phyloP scores from a whole-genome alignment of 64 coral and sea anemone species.

The Montipora capricornis region DNA sequence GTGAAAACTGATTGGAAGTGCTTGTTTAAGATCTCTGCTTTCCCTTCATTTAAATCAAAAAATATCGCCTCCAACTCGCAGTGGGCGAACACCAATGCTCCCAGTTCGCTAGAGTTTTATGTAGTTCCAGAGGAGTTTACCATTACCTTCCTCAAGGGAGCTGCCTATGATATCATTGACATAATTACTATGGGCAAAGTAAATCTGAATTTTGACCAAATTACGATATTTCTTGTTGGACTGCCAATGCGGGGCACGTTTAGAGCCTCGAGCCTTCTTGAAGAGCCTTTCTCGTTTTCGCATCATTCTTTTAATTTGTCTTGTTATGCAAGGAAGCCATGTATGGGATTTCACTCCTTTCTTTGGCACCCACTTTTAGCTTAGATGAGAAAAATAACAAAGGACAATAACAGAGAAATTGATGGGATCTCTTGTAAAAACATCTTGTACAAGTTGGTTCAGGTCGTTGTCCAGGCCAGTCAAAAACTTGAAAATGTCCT shows the following conservation, averaged over 20 bases:
- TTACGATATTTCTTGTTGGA: slow-evolving; percentile 2
- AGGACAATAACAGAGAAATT: neutral
- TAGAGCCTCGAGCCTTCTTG: slow-evolving; percentile 4
- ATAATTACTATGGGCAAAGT: slow-evolving; percentile 36
- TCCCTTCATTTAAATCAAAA: too few relatives aligned
- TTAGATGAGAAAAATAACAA: neutral
- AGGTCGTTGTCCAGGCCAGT: neutral
- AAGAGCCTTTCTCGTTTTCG: neutral
- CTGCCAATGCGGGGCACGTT: slow-evolving; percentile 32
- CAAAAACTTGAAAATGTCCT: too few relatives aligned
- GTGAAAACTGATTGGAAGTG: too few relatives aligned
- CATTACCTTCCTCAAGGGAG: slow-evolving; percentile 32
- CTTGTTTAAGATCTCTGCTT: too few relatives aligned
- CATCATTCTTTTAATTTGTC: too few relatives aligned
- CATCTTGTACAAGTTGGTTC: neutral
- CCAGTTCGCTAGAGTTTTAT: slow-evolving; percentile 31
- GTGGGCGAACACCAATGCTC: slow-evolving; percentile 9
- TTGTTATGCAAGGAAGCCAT: neutral
- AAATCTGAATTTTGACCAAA: neutral
- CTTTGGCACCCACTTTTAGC: neutral
- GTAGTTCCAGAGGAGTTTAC: slow-evolving; percentile 19
- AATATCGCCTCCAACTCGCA: neutral
- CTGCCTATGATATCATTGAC: slow-evolving; percentile 38
- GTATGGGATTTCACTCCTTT: neutral
- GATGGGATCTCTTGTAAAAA: neutral